A percentile compares a stretch with the other conserved stretches of the same genome.
Conservation (phyloP, 2,113 vertebrate genomes). For the Crotalus viridis region DNA sequence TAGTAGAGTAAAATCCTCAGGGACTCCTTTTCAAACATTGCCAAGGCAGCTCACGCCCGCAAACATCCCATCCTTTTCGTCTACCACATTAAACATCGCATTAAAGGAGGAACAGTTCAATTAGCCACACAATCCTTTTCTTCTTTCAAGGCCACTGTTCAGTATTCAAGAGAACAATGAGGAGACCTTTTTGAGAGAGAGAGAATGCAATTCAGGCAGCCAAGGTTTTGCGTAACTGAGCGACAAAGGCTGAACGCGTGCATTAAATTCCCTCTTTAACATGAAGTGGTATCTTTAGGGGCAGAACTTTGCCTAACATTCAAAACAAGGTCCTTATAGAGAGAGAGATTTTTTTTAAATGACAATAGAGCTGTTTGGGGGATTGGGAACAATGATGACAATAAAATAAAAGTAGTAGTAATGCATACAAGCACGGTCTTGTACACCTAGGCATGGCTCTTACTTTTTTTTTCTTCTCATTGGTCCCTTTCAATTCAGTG, state of each 20-base stretch:
- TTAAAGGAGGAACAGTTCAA: background rate
- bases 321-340: background rate
- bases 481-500: background rate
- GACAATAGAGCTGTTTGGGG: background rate
- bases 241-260: background rate
- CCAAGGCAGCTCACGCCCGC: background rate
- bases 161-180: background rate
- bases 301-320: background rate
- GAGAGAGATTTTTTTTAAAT: background rate
- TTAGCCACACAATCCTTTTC: background rate
- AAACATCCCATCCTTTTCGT: background rate
- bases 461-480: background rate
- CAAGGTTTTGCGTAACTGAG: background rate
- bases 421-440: background rate
- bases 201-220: background rate
- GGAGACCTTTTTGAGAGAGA: background rate
- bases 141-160: background rate
- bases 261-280: background rate
- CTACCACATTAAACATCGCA: background rate
- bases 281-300: background rate
- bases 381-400: background rate
- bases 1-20: background rate
- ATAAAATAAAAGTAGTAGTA: background rate
- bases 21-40: background rate
- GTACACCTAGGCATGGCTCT: background rate